phyloP scores from a whole-genome alignment of 64 coral and sea anemone species.

The Stichodactyla mertensii region DNA sequence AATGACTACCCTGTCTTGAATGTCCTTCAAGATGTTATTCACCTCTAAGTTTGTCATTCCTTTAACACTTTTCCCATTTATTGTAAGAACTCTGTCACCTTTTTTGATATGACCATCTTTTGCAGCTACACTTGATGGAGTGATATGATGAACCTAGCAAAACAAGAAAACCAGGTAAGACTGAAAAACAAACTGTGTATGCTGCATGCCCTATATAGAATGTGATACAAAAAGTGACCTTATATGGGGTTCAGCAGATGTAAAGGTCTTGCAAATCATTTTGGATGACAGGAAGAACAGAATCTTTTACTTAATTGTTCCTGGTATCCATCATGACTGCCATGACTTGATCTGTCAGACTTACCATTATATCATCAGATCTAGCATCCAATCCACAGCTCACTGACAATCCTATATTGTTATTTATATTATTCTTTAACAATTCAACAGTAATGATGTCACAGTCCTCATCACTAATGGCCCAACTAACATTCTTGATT shows the following conservation, averaged over 20 bases:
- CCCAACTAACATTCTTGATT: conserved; percentile 75
- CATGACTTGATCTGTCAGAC: neutral
- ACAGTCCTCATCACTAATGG: conserved; percentile 40
- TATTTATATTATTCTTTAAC: conserved; percentile 38
- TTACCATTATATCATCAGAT: conserved; percentile 68
- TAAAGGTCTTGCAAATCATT: neutral
- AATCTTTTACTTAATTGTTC: neutral
- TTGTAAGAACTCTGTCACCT: conserved; percentile 85
- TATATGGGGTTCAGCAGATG: no score
- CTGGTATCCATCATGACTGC: neutral
- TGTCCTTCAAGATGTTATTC: conserved; percentile 66
- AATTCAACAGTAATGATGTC: conserved; percentile 79
- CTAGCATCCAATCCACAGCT: conserved; percentile 55
- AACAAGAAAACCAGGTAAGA: neutral
- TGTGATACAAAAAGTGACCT: no score
- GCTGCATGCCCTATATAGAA: no score
- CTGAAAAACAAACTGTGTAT: no score
- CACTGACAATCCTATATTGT: conserved; percentile 70
- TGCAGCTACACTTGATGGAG: conserved; percentile 55
- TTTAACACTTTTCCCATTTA: conserved; percentile 81
- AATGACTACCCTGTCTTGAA: conserved; percentile 57
- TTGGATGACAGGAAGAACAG: neutral
- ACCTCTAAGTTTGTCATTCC: conserved; percentile 68
- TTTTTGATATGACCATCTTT: conserved; percentile 74
- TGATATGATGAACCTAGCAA: conserved; percentile 66